Evolutionary conservation across 1,140 invertebrate genomes (phyloP).

Genomic region (Zaprionus capensis): DNA sequence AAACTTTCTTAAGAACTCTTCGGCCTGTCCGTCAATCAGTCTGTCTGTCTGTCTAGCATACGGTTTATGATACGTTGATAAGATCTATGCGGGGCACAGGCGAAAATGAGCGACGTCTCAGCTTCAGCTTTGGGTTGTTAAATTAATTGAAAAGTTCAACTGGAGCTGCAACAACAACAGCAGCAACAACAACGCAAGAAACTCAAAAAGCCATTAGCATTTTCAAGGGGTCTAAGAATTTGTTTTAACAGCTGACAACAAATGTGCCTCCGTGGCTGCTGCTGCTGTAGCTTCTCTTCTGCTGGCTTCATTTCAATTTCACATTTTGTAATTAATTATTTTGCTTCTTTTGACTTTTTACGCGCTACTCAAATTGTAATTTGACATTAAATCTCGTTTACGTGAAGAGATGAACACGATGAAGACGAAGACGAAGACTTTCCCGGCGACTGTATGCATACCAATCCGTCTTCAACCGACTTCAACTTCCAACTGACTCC

Average conservation of each 20-base stretch:
- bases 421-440: not conserved
- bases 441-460: slow-evolving; percentile 3
- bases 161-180: slow-evolving; percentile 42
- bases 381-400: slow-evolving; percentile 49
- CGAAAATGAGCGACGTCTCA: slow-evolving; percentile 51
- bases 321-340: slow-evolving; percentile 39
- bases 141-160: slow-evolving; percentile 80
- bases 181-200: slow-evolving; percentile 19
- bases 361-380: slow-evolving; percentile 41
- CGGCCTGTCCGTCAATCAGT: slow-evolving; percentile 11
- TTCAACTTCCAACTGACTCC: not conserved
- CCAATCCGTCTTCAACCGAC: slow-evolving; percentile 12
- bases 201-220: slow-evolving; percentile 68
- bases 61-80: slow-evolving; percentile 73
- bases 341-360: slow-evolving; percentile 28
- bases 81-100: slow-evolving; percentile 70
- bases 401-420: no score
- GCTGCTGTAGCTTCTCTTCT: slow-evolving; percentile 1
- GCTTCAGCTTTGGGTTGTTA: slow-evolving; percentile 49
- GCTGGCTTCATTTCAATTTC: slow-evolving; percentile 40
- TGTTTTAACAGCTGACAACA: slow-evolving; percentile 79
- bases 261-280: slow-evolving; percentile 43
- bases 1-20: slow-evolving; percentile 75
- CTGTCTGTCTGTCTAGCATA: slow-evolving; percentile 23
- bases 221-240: slow-evolving; percentile 53